phyloP scores from a whole-genome alignment of 2,797 vertebrate genomes.

The Rhincodon typus region DNA sequence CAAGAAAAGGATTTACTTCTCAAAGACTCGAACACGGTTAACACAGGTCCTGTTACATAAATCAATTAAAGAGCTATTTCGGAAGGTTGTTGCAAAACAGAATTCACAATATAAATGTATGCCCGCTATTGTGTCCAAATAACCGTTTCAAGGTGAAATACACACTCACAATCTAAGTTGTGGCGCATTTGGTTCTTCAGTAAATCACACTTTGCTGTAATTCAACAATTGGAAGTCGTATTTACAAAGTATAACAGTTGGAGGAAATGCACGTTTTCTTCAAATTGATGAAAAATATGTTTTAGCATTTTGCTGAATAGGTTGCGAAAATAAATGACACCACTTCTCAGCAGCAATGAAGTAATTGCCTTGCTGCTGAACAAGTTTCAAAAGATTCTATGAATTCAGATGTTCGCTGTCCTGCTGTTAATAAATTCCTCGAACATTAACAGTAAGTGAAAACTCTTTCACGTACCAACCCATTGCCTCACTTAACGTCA shows the following conservation, averaged over 20 bases:
- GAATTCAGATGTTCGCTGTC: conserved; percentile 29
- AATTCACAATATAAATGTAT: not conserved
- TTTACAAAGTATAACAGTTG: not conserved
- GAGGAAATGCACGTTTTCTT: conserved; percentile 8
- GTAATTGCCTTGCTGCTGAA: conserved; percentile 7
- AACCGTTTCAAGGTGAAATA: not conserved
- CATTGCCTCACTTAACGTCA: conserved; percentile 17
- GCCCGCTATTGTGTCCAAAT: not conserved
- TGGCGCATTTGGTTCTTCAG: not conserved
- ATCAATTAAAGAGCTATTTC: not conserved
- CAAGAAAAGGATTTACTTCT: not conserved
- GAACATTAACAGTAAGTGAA: conserved; percentile 7
- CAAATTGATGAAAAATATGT: not conserved
- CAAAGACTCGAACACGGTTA: not conserved
- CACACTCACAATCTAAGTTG: not conserved
- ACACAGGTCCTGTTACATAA: not conserved
- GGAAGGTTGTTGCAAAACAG: not conserved
- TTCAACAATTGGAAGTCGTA: not conserved
- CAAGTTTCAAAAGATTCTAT: not conserved
- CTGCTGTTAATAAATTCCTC: conserved; percentile 15
- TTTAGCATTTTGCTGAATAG: not conserved
- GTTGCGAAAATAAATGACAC: not conserved
- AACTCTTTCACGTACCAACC: conserved; percentile 2
- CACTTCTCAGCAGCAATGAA: not conserved
- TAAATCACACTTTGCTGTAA: not conserved